These are phyloP conservation scores for Dasyurus viverrinus DNA, from an alignment of 2,113 vertebrate genomes.

Conservation along the genomic window DNA sequence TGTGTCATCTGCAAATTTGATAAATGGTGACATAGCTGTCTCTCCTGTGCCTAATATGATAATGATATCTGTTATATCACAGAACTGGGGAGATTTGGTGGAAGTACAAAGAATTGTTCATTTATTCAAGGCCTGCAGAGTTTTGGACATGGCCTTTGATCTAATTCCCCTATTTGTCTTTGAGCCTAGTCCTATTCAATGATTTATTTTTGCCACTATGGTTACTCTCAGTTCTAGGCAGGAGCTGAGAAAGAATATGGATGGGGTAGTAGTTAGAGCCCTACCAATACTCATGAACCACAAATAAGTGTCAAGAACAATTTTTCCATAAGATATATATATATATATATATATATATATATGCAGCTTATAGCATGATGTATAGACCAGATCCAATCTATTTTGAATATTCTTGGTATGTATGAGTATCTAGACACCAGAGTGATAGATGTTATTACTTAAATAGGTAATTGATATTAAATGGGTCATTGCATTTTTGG, in stretches of 20 bases:
- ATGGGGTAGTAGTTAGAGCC: not conserved
- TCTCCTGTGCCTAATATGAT: not conserved
- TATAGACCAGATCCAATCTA: not conserved
- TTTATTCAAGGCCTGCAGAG: not conserved
- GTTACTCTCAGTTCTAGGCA: not conserved
- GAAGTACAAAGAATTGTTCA: not conserved
- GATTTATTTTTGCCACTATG: not conserved
- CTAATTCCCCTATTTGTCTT: not conserved
- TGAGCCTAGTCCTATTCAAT: not conserved
- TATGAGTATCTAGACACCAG: constrained; percentile 10
- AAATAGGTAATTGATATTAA: constrained; percentile 48
- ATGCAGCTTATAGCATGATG: not conserved
- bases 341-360: not conserved
- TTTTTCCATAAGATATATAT: not conserved
- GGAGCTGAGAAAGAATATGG: not conserved
- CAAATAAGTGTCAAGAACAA: not conserved
- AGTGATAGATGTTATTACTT: constrained; percentile 37
- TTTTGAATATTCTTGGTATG: constrained; percentile 26
- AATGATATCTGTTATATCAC: not conserved
- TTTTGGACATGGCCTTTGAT: not conserved
- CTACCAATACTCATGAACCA: not conserved
- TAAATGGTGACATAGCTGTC: not conserved
- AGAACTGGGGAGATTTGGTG: not conserved
- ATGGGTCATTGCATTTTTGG: not conserved
- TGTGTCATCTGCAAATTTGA: not conserved